phyloP scores from a whole-genome alignment of 1,140 invertebrate genomes.

The Lamellibrachia luymesi region DNA sequence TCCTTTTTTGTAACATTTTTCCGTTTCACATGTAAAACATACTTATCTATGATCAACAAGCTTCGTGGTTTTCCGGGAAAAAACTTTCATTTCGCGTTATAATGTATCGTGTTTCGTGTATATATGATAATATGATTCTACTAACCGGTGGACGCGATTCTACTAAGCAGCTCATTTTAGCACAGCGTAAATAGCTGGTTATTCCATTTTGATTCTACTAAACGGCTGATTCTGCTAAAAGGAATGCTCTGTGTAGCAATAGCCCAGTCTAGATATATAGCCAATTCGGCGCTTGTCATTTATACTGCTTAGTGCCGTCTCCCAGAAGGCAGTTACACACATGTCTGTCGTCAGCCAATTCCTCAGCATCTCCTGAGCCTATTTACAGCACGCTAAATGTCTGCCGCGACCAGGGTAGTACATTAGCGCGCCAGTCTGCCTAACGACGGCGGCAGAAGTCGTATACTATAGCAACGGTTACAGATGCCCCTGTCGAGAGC shows the following conservation, averaged over 20 bases:
- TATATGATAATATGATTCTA: too few relatives aligned
- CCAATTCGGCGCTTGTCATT: neutral
- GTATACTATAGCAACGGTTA: neutral
- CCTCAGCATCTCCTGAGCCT: neutral
- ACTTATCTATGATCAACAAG: too few relatives aligned
- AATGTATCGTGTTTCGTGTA: too few relatives aligned
- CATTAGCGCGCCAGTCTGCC: neutral
- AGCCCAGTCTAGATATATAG: neutral
- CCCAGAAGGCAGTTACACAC: neutral
- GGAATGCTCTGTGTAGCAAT: neutral
- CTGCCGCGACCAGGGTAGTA: neutral
- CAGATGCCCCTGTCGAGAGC: neutral
- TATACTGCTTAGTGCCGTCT: neutral
- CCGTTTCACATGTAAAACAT: too few relatives aligned
- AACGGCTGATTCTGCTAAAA: too few relatives aligned
- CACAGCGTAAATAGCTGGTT: too few relatives aligned
- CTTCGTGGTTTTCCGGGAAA: too few relatives aligned
- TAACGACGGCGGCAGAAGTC: neutral
- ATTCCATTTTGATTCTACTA: too few relatives aligned
- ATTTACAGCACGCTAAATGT: neutral
- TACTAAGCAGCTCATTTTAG: too few relatives aligned
- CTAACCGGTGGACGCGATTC: too few relatives aligned
- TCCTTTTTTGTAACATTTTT: too few relatives aligned
- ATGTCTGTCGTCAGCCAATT: neutral
- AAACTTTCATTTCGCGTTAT: too few relatives aligned